These are phyloP conservation scores for Hipposideros armiger DNA, from an alignment of 2,113 vertebrate genomes.

Conservation along the genomic window DNA sequence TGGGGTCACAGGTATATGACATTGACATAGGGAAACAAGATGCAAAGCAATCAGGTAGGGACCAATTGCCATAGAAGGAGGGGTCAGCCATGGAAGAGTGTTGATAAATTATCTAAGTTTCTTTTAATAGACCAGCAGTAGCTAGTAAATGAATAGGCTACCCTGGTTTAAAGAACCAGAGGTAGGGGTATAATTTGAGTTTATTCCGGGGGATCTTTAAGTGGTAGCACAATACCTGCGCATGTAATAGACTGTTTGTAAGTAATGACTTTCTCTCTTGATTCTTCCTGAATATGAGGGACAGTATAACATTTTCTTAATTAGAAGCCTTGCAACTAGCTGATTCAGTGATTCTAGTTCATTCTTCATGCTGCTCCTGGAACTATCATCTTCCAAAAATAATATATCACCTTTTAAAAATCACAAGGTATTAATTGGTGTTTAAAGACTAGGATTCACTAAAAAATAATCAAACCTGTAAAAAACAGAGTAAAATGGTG, in stretches of 20 bases:
- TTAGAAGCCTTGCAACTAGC: background rate
- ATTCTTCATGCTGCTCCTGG: background rate
- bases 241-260: background rate
- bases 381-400: constrained; percentile 15
- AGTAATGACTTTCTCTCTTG: background rate
- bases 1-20: too few species aligned
- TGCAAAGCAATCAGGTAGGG: background rate
- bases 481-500: background rate
- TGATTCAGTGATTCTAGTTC: background rate
- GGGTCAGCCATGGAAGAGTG: background rate
- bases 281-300: background rate
- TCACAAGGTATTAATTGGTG: background rate
- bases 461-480: background rate
- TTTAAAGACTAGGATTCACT: background rate
- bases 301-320: background rate
- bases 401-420: background rate
- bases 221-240: fast-evolving
- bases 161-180: background rate
- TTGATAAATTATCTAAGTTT: background rate
- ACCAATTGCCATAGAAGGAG: background rate
- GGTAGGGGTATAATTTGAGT: background rate
- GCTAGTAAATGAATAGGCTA: background rate
- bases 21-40: background rate
- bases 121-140: background rate
- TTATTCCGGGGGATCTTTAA: background rate